Evolutionary conservation across 2,888 invertebrate species (phyloP).

Genomic region (Catocala nupta): DNA sequence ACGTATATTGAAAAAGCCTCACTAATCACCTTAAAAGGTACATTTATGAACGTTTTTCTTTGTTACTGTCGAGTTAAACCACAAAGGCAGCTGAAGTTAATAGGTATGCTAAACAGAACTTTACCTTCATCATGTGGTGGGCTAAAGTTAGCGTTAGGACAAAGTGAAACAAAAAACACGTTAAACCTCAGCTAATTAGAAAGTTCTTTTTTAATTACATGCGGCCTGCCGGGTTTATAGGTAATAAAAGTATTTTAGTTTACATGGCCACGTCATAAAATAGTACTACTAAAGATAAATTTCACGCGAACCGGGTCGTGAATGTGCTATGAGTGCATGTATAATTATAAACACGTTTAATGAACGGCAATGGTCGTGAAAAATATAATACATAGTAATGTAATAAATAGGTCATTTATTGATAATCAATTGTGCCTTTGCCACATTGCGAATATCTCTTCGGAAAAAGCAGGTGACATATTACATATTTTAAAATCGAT

Average conservation of each 20-base stretch:
- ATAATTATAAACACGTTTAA: too few species aligned
- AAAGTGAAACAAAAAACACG: conserved; percentile 20
- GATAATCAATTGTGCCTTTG: too few species aligned
- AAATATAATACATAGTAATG: too few species aligned
- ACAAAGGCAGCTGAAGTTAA: conserved; percentile 8
- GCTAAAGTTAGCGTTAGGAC: too few species aligned
- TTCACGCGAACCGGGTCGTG: too few species aligned
- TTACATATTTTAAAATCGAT: too few species aligned
- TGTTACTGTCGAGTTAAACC: background rate
- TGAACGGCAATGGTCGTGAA: too few species aligned
- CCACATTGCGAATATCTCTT: too few species aligned
- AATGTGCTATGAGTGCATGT: too few species aligned
- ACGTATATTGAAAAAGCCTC: background rate
- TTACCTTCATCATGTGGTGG: conserved; percentile 5
- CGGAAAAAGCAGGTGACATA: too few species aligned
- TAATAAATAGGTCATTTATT: too few species aligned
- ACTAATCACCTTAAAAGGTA: background rate
- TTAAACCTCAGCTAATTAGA: conserved; percentile 22
- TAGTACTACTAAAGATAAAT: too few species aligned
- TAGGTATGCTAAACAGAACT: conserved; percentile 7
- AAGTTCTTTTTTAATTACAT: conserved; percentile 16
- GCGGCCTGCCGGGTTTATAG: conserved; percentile 10
- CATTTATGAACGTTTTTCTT: background rate
- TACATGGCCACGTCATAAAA: conserved; percentile 1
- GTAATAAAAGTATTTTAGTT: conserved; percentile 22